phyloP scores from a whole-genome alignment of 2,113 vertebrate species.

The Oncorhynchus kisutch region DNA sequence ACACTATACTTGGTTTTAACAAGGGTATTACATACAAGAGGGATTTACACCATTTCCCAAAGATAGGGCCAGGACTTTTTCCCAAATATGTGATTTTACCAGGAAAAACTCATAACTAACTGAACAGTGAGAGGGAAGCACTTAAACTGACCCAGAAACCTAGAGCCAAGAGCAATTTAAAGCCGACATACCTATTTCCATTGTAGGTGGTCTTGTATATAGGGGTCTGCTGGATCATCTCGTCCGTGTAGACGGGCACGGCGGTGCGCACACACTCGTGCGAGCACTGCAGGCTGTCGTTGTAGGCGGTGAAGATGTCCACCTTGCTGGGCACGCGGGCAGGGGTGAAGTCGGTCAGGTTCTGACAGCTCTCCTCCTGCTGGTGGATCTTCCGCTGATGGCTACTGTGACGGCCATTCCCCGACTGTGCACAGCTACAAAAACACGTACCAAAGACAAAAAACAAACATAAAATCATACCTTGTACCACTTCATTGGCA shows the following conservation, averaged over 20 bases:
- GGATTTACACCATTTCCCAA: too few species aligned
- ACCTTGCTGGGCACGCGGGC: slow-evolving; percentile 92
- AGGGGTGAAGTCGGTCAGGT: slow-evolving; percentile 93
- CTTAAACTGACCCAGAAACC: neutral
- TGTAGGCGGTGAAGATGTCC: slow-evolving; percentile 98
- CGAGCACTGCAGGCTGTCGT: slow-evolving; percentile 94
- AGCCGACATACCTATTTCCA: slow-evolving; percentile 85
- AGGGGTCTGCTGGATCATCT: slow-evolving; percentile 86
- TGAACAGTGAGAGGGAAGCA: neutral
- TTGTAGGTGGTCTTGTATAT: slow-evolving; percentile 94
- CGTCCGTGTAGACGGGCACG: slow-evolving; percentile 87
- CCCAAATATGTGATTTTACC: neutral
- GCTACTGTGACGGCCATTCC: slow-evolving; percentile 87
- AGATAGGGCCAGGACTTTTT: too few species aligned
- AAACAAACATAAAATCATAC: slow-evolving; percentile 83
- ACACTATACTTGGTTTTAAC: too few species aligned
- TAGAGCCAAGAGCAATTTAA: too few species aligned
- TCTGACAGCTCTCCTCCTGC: slow-evolving; percentile 98
- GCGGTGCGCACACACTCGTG: slow-evolving; percentile 92
- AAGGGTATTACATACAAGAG: too few species aligned
- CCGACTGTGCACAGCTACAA: slow-evolving; percentile 91
- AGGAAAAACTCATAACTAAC: neutral
- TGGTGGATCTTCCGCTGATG: slow-evolving; percentile 96
- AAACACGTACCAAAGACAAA: slow-evolving; percentile 81
- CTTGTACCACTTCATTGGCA: slow-evolving; percentile 49